These are phyloP conservation scores for Drosophila sucinea DNA, from an alignment of 1,140 invertebrate genomes.

Conservation along the genomic window DNA sequence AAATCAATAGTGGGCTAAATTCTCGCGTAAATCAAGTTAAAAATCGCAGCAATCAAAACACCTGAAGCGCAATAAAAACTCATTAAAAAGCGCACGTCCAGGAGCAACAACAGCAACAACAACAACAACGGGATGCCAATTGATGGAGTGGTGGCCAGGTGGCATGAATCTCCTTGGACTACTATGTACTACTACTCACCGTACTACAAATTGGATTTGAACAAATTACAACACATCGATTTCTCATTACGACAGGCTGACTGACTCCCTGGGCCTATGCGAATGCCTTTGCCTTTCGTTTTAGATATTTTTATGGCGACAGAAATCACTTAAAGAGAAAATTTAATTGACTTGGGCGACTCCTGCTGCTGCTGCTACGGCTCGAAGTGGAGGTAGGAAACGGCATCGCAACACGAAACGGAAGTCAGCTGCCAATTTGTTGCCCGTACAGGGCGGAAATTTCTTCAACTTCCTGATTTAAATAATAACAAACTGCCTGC, in stretches of 20 bases:
- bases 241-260: constrained; percentile 60
- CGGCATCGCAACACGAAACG: constrained; percentile 28
- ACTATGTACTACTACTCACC: constrained; percentile 3
- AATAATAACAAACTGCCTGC: constrained; percentile 77
- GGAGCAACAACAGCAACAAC: background rate
- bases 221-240: constrained; percentile 71
- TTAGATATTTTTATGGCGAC: constrained; percentile 53
- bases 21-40: constrained; percentile 78
- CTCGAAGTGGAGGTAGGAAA: constrained; percentile 5
- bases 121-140: constrained; percentile 30
- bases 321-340: constrained; percentile 78
- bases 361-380: constrained; percentile 1
- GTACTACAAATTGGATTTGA: constrained; percentile 47
- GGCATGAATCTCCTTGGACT: constrained; percentile 26
- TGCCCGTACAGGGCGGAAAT: constrained; percentile 75
- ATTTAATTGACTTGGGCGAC: constrained; percentile 72
- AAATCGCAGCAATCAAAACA: constrained; percentile 80
- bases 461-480: constrained; percentile 82
- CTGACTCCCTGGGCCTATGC: background rate
- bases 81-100: constrained; percentile 62
- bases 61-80: constrained; percentile 79
- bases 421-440: constrained; percentile 72
- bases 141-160: constrained; percentile 53
- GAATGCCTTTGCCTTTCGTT: background rate
- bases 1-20: constrained; percentile 74